Evolutionary conservation across 2,888 invertebrate species (phyloP), one percentile per base, ranked within the genome.

Genomic region (Dioctria linearis): DNA sequence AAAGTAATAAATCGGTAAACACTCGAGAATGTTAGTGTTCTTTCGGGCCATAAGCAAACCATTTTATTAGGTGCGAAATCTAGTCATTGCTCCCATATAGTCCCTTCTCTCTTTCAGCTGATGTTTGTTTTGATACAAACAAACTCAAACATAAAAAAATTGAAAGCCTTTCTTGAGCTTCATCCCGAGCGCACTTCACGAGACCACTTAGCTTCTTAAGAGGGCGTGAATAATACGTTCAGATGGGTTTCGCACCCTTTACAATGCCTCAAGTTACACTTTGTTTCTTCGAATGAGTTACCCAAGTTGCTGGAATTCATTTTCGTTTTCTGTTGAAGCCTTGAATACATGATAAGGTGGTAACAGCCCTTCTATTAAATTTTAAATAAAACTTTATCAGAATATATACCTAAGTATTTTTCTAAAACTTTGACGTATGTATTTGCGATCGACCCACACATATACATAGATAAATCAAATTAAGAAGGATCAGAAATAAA

Each of bases 241-340:
- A 46, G 75, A 81, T 81, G 75, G 75, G 81, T 75, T 80, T 81
- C 81, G 80, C 80, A 81, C 81, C 81, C 81, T 81, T 81, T 79
- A 73, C 65, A 69, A 76, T 46, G 49, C 76, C 76, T 40, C 37
- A 63, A 76, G 76, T 76, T 76, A 76, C 76, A 76, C 76, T 76
- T 76, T 76, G 37, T 61, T 76, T 76, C 76, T 76, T 63, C 76
- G 57, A 73, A 57, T 42, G 73, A 57, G 57, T 57, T 73, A 57
- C 42, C 73, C 13, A 73, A 57, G 73, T 43, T 59, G 43, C 57
- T 57, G n/a, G 5, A 4, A 57, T 39, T 11, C 13, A 13, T 8
- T 46, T 46, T 46, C 46, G 46, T 46, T n/a, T 49, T 59, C 73
- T 54, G 43, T 59, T 73, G 39, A 42, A 73, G 8, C 59, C 42